phyloP scores from a whole-genome alignment of 1,140 invertebrate species.

The Platyscapa corneri region DNA sequence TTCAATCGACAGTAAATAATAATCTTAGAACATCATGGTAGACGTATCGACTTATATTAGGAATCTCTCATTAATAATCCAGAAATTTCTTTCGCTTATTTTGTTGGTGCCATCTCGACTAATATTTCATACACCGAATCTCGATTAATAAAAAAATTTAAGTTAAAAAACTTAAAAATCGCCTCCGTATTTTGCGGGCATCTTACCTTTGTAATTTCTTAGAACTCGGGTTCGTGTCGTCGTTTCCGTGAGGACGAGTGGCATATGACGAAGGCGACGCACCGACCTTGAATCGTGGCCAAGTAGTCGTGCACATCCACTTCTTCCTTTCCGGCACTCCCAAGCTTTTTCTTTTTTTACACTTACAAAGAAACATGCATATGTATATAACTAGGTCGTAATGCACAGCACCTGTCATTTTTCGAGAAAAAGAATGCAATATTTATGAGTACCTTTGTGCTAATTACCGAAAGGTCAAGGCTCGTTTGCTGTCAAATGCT shows the following conservation, averaged over 20 bases:
- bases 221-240: not conserved
- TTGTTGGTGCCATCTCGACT: too few species aligned
- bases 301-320: constrained; percentile 1
- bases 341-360: constrained; percentile 13
- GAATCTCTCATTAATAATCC: too few species aligned
- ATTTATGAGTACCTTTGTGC: not conserved
- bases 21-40: too few species aligned
- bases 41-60: too few species aligned
- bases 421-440: not conserved
- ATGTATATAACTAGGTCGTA: not conserved
- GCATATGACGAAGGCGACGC: constrained; percentile 30
- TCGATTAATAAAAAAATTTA: too few species aligned
- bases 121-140: too few species aligned
- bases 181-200: not conserved
- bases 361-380: constrained; percentile 6
- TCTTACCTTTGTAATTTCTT: not conserved
- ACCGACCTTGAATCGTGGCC: constrained; percentile 16
- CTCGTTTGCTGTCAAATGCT: constrained; percentile 14
- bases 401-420: constrained; percentile 33
- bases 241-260: not conserved
- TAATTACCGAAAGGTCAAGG: constrained; percentile 42
- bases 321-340: constrained; percentile 1
- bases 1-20: too few species aligned
- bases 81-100: too few species aligned
- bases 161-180: not conserved